Conservation (phyloP, 2,888 invertebrate genomes). For the Liopterus haemorrhoidalis region DNA sequence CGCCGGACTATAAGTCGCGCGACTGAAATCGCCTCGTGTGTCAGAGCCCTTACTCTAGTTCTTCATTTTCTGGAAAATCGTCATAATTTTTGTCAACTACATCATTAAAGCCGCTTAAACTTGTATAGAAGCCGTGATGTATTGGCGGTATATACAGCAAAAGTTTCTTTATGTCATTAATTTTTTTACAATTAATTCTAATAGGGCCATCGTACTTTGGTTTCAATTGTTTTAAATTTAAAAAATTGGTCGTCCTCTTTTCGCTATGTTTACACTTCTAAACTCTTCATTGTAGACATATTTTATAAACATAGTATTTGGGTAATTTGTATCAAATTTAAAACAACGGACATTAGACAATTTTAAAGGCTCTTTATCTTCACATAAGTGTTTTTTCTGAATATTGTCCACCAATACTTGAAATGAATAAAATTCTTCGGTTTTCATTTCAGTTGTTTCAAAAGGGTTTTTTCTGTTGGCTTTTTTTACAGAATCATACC, state of each 20-base stretch:
- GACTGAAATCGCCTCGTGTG: no score
- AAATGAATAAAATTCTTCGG: conserved; percentile 8
- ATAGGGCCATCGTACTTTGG: neutral
- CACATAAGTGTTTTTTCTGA: conserved; percentile 6
- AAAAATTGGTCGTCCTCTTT: conserved; percentile 7
- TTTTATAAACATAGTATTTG: conserved; percentile 7
- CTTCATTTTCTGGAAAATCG: no score
- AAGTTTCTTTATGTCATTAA: conserved; percentile 1
- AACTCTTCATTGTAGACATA: conserved; percentile 4
- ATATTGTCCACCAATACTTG: conserved; percentile 1
- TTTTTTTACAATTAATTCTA: neutral
- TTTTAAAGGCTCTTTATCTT: conserved; percentile 11
- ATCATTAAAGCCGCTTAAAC: no score
- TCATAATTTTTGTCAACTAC: no score
- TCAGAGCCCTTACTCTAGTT: no score
- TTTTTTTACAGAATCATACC: conserved; percentile 11
- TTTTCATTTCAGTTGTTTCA: conserved; percentile 8
- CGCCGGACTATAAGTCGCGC: no score
- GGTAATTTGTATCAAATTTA: conserved; percentile 7
- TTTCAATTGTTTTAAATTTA: neutral
- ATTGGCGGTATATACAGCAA: conserved; percentile 3
- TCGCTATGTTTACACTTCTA: conserved; percentile 2
- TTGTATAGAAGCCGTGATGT: neutral
- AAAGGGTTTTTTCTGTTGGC: conserved; percentile 7
- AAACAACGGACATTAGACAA: conserved; percentile 4